phyloP scores from a whole-genome alignment of 2,797 vertebrate genomes.

The Denticeps clupeoides region DNA sequence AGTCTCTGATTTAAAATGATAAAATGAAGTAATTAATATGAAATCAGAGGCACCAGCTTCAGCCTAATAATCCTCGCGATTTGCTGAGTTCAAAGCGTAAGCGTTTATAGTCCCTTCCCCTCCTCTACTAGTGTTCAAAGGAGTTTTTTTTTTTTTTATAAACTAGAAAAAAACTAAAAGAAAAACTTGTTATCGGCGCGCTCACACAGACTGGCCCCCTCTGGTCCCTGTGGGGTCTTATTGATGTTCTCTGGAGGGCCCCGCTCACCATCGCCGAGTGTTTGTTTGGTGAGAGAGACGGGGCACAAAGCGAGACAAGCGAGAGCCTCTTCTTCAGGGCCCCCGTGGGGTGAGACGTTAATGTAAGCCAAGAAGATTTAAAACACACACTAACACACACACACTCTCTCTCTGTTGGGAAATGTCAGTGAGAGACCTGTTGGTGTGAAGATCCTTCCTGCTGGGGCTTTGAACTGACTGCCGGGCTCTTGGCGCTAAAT shows the following conservation, averaged over 20 bases:
- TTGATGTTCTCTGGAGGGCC: slow-evolving; percentile 1
- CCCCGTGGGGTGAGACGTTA: background rate
- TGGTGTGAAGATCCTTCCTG: too few species aligned
- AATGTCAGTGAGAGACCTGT: background rate
- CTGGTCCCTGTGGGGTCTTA: background rate
- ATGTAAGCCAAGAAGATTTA: background rate
- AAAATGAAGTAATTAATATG: too few species aligned
- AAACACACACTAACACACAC: background rate
- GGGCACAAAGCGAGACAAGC: slow-evolving; percentile 6
- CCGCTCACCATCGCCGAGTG: background rate
- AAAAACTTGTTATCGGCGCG: background rate
- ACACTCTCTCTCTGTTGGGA: too few species aligned
- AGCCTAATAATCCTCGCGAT: too few species aligned
- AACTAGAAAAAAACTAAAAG: too few species aligned
- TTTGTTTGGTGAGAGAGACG: background rate
- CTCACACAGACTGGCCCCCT: background rate
- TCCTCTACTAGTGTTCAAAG: background rate
- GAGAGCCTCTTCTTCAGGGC: slow-evolving; percentile 5
- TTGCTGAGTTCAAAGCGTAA: too few species aligned
- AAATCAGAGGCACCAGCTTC: too few species aligned
- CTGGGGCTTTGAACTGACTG: too few species aligned
- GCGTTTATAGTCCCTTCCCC: background rate
- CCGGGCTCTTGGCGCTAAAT: too few species aligned
- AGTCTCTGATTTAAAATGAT: too few species aligned
- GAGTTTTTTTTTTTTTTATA: too few species aligned